Evolutionary conservation across 2,888 invertebrate species (phyloP), one percentile per base, ranked within the genome.

Genomic region (Chrysolina oricalcia): DNA sequence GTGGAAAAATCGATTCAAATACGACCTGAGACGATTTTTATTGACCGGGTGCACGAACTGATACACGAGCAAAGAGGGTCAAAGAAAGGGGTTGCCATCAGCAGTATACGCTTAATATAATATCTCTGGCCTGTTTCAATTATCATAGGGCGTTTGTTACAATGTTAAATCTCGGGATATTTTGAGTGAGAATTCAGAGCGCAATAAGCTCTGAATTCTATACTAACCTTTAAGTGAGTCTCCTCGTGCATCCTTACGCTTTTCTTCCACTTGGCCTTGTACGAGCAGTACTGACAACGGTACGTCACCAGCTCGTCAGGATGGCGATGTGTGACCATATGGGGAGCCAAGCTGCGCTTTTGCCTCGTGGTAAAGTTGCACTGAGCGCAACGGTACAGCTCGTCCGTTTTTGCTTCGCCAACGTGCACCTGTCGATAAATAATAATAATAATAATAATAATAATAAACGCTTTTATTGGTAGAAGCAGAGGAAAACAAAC

Each of bases 241-340:
- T 48, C 19, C 43, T 70, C 73, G 65, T 80, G 77, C 21, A 73
- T 65, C 11, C 65, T 80, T 9, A 80, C 66, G 48, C 80, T 80
- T 15, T 72, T 75, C 48, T 78, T 80, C 68, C 76, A 68, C 66
- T 75, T 77, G 23, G 80, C 75, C 59, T 78, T 73, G 48, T 81
- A 81, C 2, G 56, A 43, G 48, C 80, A 81, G 66, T 70, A 69
- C 11, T 68, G 56, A 17, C 80, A 81, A 19, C 66, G 75, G 35
- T 72, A 73, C 40, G 78, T 66, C 50, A 72, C 66, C 17, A 80
- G 71, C 56, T 78, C 76, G 9, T 78, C 78, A 0, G 56, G 53
- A 23, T 74, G 73, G 63, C 73, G 74, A 48, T 78, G 77, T 1
- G 73, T 76, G 8, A 80, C 40, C 78, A 78, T 78, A 46, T 80